phyloP scores from a whole-genome alignment of 37 sponge, comb jelly and placozoan species.

The Haliclona indistincta region DNA sequence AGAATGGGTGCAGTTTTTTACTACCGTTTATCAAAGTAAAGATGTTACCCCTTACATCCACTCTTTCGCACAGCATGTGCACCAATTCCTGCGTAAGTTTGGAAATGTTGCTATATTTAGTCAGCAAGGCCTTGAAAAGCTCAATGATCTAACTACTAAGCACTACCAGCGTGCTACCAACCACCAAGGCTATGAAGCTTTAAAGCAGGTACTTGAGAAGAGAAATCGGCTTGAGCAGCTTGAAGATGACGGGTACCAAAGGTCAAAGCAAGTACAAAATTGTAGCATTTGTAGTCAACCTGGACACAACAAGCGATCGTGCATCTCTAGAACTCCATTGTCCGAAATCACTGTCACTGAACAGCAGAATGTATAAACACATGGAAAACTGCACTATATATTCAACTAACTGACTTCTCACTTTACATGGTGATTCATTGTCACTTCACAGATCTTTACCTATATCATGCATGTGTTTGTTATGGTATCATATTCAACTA shows the following conservation, averaged over 20 bases:
- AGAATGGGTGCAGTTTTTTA: slow-evolving; percentile 23
- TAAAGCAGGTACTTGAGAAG: background rate
- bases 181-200: background rate
- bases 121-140: slow-evolving; percentile 37
- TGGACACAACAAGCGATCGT: too few relatives aligned
- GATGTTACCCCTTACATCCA: slow-evolving; percentile 33
- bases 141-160: slow-evolving; percentile 21
- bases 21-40: slow-evolving; percentile 26
- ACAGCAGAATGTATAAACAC: too few relatives aligned
- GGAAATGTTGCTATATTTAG: slow-evolving; percentile 17
- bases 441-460: too few relatives aligned
- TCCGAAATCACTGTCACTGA: too few relatives aligned
- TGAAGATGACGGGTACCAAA: too few relatives aligned
- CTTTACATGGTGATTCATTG: too few relatives aligned
- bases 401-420: too few relatives aligned
- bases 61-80: slow-evolving; percentile 19
- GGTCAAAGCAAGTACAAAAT: too few relatives aligned
- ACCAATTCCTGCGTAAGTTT: slow-evolving; percentile 1
- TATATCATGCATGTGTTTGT: too few relatives aligned
- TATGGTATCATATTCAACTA: background rate
- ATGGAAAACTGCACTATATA: too few relatives aligned
- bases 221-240: background rate
- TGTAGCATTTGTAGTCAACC: too few relatives aligned
- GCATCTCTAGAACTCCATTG: too few relatives aligned
- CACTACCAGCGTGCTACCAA: background rate